Evolutionary conservation across 92 coral and sea anemone genomes (phyloP), one percentile per base, ranked within the genome.

Genomic region (Pocillopora meandrina): DNA sequence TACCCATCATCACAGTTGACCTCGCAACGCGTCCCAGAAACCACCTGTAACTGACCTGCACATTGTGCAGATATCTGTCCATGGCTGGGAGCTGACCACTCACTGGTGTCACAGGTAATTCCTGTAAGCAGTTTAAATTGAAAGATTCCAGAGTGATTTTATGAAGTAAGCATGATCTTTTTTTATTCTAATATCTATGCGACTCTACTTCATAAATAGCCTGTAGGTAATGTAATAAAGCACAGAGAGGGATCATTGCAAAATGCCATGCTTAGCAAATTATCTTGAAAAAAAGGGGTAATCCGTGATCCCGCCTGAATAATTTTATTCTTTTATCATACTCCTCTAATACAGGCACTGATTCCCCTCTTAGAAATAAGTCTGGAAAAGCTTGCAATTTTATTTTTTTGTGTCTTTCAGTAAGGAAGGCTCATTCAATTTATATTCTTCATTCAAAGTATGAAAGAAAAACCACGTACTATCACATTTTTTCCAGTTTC

Each of bases 1-100:
- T 14, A 80, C 23, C 84, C 84, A 55, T 70, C 56, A 34, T 67
- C n/a, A 9, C 84, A 80, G 9, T 75, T 80, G 33, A 68, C 75
- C 16, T 9, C 9, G 56, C 84, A 80, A 21, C 15, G 0, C 20
- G 65, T 52, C 31, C 75, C 76, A 55, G 57, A 67, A 15, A 23
- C 31, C 62, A 80, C 84, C n/a, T 58, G 31, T 11, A 65, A 66
- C 19, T 12, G 52, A 4, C 52, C 6, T 8, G 34, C 55, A 34
- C 84, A 80, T 11, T 18, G 63, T 11, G 63, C 23, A 9, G 74
- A 55, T 26, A 56, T 13, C 52, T 4, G 35, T 56, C 84, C 84
- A 17, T 80, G 65, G 36, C 59, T 42, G 18, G 81, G 81, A 62
- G 71, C 13, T 17, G 81, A 58, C 81, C 81, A 77, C 35, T 36